A percentile compares a stretch with the other conserved stretches of the same genome.
Conservation (phyloP, 2,888 invertebrate species). For the Drosophila hamatofila region DNA sequence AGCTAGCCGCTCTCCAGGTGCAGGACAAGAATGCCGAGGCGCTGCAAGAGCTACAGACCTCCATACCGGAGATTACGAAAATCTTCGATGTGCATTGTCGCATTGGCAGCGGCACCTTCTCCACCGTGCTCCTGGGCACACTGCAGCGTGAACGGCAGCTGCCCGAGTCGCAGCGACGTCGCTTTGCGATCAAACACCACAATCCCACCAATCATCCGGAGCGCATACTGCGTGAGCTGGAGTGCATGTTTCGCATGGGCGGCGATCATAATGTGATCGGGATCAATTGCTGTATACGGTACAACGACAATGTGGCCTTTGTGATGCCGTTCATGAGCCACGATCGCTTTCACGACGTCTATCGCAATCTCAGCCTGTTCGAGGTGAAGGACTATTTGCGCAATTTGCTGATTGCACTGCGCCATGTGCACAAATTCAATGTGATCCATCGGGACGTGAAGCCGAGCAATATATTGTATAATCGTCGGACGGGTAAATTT, state of each 20-base stretch:
- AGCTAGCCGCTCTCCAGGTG: slow-evolving; percentile 49
- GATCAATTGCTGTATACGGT: slow-evolving; percentile 91
- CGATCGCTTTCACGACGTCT: slow-evolving; percentile 91
- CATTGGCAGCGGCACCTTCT: slow-evolving; percentile 94
- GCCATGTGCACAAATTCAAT: slow-evolving; percentile 92
- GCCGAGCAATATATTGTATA: slow-evolving; percentile 95
- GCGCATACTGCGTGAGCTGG: slow-evolving; percentile 91
- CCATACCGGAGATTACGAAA: slow-evolving; percentile 88
- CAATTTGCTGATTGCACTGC: slow-evolving; percentile 91
- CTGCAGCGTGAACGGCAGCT: slow-evolving; percentile 85
- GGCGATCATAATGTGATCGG: slow-evolving; percentile 93
- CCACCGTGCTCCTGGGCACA: slow-evolving; percentile 93
- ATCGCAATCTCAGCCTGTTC: slow-evolving; percentile 88
- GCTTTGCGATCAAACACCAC: slow-evolving; percentile 94
- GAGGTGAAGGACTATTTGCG: slow-evolving; percentile 92
- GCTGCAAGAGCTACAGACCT: slow-evolving; percentile 78
- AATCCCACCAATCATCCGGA: slow-evolving; percentile 94
- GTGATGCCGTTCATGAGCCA: slow-evolving; percentile 96
- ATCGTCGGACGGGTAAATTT: slow-evolving; percentile 89
- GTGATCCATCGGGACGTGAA: slow-evolving; percentile 96
- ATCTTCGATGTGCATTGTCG: slow-evolving; percentile 89
- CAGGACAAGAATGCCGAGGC: slow-evolving; percentile 78
- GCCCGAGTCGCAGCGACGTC: slow-evolving; percentile 86
- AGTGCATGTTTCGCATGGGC: slow-evolving; percentile 92
- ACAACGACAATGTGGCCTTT: slow-evolving; percentile 92